Evolutionary conservation across 2,888 invertebrate species (phyloP), one percentile per base, ranked within the genome.

Genomic region (Cantharis flavilabris): DNA sequence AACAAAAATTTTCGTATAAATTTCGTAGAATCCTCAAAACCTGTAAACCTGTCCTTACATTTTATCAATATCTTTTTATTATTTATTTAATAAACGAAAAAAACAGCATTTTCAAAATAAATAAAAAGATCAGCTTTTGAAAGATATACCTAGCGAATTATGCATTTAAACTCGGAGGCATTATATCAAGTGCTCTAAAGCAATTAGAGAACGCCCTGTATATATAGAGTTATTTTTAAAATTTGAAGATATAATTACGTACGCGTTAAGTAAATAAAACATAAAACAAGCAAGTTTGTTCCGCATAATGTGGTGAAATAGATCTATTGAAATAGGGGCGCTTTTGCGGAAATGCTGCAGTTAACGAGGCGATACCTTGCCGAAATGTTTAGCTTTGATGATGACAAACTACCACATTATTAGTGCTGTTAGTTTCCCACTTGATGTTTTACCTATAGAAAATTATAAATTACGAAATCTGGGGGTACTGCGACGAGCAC

Each of bases 331-430:
- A 73, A 72, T 63, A 76, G 76, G 76, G 81, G 73, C 62, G 30
- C 30, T 49, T 75, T 77, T 77, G 80, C 82, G 82, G 83, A 83
- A 82, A 80, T 78, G 81, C 80, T 72, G 69, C 70, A 74, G 79
- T 81, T 82, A 83, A 83, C 82, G 83, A 83, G 82, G 82, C 83
- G 81, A 82, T 76, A 80, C 81, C 80, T 82, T 80, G 83, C 80
- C 82, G 83, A 83, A 82, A 82, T 80, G 81, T 81, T 78, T 81
- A 80, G 80, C 82, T 80, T 81, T 82, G 83, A 83, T 81, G 83
- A 83, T 83, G 83, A 83, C 83, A 83, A 82, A 83, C 83, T 82
- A 83, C 79, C 62, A 62, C 76, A 71, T 65, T 62, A 67, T 71
- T 65, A 49, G n/a, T 49, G 13, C n/a, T 49, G 49, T 49, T 49